These are phyloP conservation scores for Cataglyphis albicans DNA, from an alignment of 2,888 invertebrate genomes.

Conservation along the genomic window DNA sequence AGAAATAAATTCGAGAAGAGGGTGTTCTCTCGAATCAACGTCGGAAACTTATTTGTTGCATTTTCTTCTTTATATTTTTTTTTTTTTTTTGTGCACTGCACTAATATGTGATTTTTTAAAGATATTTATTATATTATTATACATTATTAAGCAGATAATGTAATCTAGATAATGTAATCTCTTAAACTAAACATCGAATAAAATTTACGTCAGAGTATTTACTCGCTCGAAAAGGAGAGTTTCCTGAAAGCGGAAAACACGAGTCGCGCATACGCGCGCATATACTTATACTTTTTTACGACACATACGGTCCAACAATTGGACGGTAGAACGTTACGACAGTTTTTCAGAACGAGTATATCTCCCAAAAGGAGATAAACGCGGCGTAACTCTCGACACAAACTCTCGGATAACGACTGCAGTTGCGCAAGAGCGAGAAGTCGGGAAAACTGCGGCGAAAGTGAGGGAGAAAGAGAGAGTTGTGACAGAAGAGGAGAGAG, in stretches of 20 bases:
- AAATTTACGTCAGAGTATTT: not conserved
- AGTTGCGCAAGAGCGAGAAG: conserved; percentile 29
- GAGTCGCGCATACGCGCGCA: not conserved
- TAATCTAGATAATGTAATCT: not conserved
- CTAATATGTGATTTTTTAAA: not conserved
- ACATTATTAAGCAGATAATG: not conserved
- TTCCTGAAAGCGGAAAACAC: not conserved
- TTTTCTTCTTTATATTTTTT: not conserved
- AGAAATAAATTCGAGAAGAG: not conserved
- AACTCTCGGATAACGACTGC: conserved; percentile 52
- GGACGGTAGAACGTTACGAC: conserved; percentile 31
- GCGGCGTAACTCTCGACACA: conserved; percentile 37
- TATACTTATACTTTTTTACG: not conserved
- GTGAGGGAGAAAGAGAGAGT: conserved; percentile 16
- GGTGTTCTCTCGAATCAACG: not conserved
- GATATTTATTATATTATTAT: not conserved
- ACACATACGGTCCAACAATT: conserved; percentile 20
- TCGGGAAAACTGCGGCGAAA: conserved; percentile 11
- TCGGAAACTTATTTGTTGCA: not conserved
- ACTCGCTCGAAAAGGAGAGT: not conserved
- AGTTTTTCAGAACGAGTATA: conserved; percentile 31
- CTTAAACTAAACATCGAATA: not conserved
- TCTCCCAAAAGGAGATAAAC: conserved; percentile 40
- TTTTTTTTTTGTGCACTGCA: not conserved
- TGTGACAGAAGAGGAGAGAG: not conserved